Conservation (phyloP, 1,140 invertebrate genomes). For the Panagrolaimus sp. region DNA sequence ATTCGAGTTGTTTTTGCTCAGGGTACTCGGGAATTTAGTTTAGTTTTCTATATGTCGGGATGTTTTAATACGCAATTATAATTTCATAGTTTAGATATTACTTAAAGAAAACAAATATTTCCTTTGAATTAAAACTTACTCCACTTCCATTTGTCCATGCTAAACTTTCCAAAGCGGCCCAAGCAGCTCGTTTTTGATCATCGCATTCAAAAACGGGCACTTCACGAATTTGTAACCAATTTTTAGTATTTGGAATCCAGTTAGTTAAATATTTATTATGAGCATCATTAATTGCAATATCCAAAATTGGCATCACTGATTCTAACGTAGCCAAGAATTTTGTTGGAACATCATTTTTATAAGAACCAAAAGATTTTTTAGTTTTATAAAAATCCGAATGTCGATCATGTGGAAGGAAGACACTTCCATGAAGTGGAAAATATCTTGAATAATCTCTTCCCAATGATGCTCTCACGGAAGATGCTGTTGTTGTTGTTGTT, state of each 20-base stretch:
- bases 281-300: conserved; percentile 37
- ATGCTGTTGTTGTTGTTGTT: not conserved
- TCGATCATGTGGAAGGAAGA: conserved; percentile 31
- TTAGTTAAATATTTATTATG: conserved; percentile 26
- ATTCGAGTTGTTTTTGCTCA: conserved; percentile 10
- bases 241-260: conserved; percentile 21
- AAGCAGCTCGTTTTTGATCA: conserved; percentile 47
- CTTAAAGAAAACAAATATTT: not conserved
- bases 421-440: conserved; percentile 31
- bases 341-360: conserved; percentile 8
- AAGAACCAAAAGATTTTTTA: not conserved
- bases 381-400: not conserved
- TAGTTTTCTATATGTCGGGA: too few species aligned
- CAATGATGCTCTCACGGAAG: not conserved
- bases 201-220: conserved; percentile 42
- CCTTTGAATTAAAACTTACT: conserved; percentile 23
- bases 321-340: conserved; percentile 39
- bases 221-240: conserved; percentile 43
- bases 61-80: conserved; percentile 13
- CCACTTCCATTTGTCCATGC: conserved; percentile 50
- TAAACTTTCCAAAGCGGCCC: conserved; percentile 47
- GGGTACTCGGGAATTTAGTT: not conserved
- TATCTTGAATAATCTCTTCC: not conserved
- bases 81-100: not conserved
- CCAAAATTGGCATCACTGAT: conserved; percentile 32